Evolutionary conservation across 2,888 invertebrate species (phyloP), one percentile per base, ranked within the genome.

Genomic region (Hylaea fasciaria): DNA sequence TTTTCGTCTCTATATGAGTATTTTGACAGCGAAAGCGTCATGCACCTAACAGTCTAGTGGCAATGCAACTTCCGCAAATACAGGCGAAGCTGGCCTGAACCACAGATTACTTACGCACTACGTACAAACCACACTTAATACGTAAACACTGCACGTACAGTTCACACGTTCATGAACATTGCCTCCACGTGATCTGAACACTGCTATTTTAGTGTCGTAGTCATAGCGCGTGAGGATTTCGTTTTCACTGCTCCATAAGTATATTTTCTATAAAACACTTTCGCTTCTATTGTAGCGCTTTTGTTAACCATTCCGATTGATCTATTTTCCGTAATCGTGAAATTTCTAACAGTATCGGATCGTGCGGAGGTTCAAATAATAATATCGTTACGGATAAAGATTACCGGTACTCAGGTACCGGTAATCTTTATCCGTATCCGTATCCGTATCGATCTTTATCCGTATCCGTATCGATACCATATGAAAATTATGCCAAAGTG

Each of bases 201-300:
- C 49, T 10, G 11, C 45, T 41, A 49, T 45, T 83, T 83, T 78
- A 72, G 77, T 85, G 85, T 80, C 83, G 71, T 72, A 67, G 85
- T 80, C 83, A 72, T 72, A 67, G 60, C 77, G 77, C 81, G 82
- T 28, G 13, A 28, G 73, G 74, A 73, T 69, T 74, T 62, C 59
- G 78, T 80, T 90, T 89, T 90, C 87, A 86, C 89, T 86, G 77
- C 78, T 81, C 79, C 76, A 85, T 83, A 84, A 80, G 80, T 57
- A 47, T 56, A 51, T 54, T 47, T 50, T 57, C 51, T 55, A 37
- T 55, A 55, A 58, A 61, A 56, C 61, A 64, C 69, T 69, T 69
- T 69, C 69, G 65, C 64, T 65, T 22, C 22, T 3, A 22, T 22
- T 9, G 48, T 48, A 48, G 54, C 43, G 49, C 22, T 52, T 59